Percentiles rank a stretch among this genome's conserved stretches.
phyloP scores from a whole-genome alignment of 2,888 invertebrate genomes.

The Loripinus fragilis region DNA sequence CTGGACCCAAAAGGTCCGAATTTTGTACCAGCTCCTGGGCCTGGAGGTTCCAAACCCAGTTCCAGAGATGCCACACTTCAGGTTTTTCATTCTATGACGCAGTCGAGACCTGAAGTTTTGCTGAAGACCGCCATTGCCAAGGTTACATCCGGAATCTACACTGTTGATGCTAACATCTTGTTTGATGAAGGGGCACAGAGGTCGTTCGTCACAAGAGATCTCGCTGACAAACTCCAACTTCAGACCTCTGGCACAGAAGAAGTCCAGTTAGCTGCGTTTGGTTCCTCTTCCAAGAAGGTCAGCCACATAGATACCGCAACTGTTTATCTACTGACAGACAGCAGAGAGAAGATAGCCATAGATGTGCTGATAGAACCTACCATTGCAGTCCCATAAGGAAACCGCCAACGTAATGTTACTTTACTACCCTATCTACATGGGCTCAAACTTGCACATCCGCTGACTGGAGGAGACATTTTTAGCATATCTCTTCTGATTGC shows the following conservation, averaged over 20 bases:
- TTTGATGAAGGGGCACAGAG: slow-evolving; percentile 33
- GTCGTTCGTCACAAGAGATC: slow-evolving; percentile 24
- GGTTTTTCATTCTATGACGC: background rate
- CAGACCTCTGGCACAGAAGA: slow-evolving; percentile 6
- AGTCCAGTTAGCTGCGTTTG: slow-evolving; percentile 24
- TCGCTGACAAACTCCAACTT: slow-evolving; percentile 15
- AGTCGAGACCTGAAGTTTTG: slow-evolving; percentile 2
- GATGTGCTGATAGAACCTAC: slow-evolving; percentile 19
- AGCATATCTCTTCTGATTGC: slow-evolving; percentile 16
- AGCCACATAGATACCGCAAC: slow-evolving; percentile 11
- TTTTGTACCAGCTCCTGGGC: too few species aligned
- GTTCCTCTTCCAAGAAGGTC: slow-evolving; percentile 1
- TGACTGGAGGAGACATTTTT: background rate
- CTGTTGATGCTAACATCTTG: slow-evolving; percentile 13
- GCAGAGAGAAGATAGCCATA: slow-evolving; percentile 17
- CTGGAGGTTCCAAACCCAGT: background rate
- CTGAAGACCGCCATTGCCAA: slow-evolving; percentile 28
- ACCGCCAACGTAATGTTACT: background rate
- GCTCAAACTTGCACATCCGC: slow-evolving; percentile 11
- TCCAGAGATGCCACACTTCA: slow-evolving; percentile 1
- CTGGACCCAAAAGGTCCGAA: too few species aligned
- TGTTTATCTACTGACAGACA: slow-evolving; percentile 19
- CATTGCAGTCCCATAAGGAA: slow-evolving; percentile 5
- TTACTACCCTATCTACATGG: slow-evolving; percentile 17
- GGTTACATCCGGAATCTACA: background rate